phyloP scores from a whole-genome alignment of 2,888 invertebrate genomes.

The Oligia fasciuncula region DNA sequence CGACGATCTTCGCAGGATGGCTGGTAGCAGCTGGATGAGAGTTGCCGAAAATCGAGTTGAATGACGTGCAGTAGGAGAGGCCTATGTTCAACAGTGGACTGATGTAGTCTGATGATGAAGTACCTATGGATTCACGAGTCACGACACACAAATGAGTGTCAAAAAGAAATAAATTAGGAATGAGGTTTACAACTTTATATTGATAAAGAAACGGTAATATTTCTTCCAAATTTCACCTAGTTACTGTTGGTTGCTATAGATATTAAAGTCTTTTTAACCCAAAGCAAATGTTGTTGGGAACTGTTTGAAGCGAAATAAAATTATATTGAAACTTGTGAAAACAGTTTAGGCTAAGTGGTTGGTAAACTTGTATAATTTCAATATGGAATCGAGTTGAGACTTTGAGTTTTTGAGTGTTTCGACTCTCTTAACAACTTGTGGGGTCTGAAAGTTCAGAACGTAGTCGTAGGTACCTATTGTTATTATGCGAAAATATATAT shows the following conservation, averaged over 20 bases:
- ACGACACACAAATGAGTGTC: not conserved
- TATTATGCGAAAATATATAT: not conserved
- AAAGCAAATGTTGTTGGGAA: slow-evolving; percentile 14
- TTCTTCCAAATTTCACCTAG: not conserved
- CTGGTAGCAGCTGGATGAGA: no score
- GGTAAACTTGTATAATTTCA: slow-evolving; percentile 41
- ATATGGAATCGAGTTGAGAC: slow-evolving; percentile 17
- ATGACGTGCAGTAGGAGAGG: no score
- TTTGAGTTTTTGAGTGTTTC: slow-evolving; percentile 30
- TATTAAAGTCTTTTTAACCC: slow-evolving; percentile 7
- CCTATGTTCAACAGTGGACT: no score
- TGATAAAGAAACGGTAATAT: not conserved
- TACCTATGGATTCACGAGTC: not conserved
- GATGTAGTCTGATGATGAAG: no score
- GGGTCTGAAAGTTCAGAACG: not conserved
- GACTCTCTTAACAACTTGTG: not conserved
- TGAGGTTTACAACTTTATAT: not conserved
- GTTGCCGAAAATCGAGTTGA: no score
- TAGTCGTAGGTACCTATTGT: not conserved
- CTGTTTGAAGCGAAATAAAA: slow-evolving; percentile 22
- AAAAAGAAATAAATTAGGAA: not conserved
- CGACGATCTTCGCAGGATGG: no score
- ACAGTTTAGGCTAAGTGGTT: slow-evolving; percentile 36
- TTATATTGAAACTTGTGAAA: slow-evolving; percentile 35
- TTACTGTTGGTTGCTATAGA: not conserved